phyloP scores from a whole-genome alignment of 1,140 invertebrate genomes.

The fruit fly (Drosophila melanogaster) region DNA sequence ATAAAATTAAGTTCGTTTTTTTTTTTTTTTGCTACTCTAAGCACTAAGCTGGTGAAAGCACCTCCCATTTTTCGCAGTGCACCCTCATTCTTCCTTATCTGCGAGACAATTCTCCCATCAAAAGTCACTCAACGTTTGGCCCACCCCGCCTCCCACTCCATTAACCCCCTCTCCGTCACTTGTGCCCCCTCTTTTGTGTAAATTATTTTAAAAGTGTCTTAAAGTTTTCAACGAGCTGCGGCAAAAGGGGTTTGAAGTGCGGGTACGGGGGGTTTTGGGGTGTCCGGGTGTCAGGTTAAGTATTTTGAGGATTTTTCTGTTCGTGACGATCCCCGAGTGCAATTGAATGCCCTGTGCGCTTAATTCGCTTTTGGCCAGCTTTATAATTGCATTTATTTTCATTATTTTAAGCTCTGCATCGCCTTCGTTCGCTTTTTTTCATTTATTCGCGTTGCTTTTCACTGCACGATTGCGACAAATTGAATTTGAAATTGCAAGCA shows the following conservation, averaged over 20 bases:
- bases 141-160: background rate
- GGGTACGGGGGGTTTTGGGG: background rate
- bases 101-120: slow-evolving; percentile 55
- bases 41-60: no score
- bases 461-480: slow-evolving; percentile 60
- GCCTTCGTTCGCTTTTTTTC: background rate
- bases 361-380: slow-evolving; percentile 47
- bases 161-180: background rate
- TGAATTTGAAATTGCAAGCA: slow-evolving; percentile 66
- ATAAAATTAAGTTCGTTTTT: no score
- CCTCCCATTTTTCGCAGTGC: background rate
- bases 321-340: slow-evolving; percentile 51
- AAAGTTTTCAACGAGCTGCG: slow-evolving; percentile 54
- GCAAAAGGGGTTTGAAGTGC: background rate
- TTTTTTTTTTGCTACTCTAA: no score
- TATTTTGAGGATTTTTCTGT: slow-evolving; percentile 21
- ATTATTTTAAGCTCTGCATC: slow-evolving; percentile 60
- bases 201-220: slow-evolving; percentile 76
- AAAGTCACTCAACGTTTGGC: slow-evolving; percentile 60
- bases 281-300: slow-evolving; percentile 20
- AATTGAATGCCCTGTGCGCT: slow-evolving; percentile 27
- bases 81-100: slow-evolving; percentile 6
- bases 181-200: slow-evolving; percentile 19
- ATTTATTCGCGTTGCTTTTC: slow-evolving; percentile 31
- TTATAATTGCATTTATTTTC: slow-evolving; percentile 75